phyloP scores from a whole-genome alignment of 1,140 invertebrate genomes.

The Gonatopus flavifemur region DNA sequence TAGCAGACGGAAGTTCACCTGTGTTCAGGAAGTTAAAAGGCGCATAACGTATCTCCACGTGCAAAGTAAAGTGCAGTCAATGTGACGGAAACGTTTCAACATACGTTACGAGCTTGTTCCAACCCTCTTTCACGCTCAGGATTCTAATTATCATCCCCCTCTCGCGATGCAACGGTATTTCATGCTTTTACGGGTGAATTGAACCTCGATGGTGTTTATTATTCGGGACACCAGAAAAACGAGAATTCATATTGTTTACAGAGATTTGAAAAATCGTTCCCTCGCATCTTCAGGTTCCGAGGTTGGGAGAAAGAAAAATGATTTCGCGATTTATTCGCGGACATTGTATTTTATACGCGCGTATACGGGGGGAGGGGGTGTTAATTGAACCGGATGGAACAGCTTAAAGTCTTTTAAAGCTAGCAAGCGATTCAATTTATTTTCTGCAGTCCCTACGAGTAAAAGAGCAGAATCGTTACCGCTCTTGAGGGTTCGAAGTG shows the following conservation, averaged over 20 bases:
- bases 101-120: not conserved
- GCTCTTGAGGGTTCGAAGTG: conserved; percentile 15
- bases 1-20: conserved; percentile 41
- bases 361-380: conserved; percentile 30
- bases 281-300: too few species aligned
- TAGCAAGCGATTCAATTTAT: conserved; percentile 52
- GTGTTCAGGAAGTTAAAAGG: conserved; percentile 44
- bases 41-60: conserved; percentile 29
- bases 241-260: too few species aligned
- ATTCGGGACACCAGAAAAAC: too few species aligned
- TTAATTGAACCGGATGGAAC: conserved; percentile 54
- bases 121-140: too few species aligned
- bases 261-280: too few species aligned
- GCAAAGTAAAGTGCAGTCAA: conserved; percentile 32
- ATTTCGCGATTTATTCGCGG: conserved; percentile 44
- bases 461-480: conserved; percentile 7
- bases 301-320: too few species aligned
- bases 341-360: too few species aligned
- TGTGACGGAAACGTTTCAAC: conserved; percentile 15
- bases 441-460: conserved; percentile 33
- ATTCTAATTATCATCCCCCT: too few species aligned
- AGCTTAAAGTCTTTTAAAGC: conserved; percentile 49
- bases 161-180: too few species aligned
- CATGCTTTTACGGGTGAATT: not conserved
- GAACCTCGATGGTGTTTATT: conserved; percentile 30